These are phyloP conservation scores for Sarcophaga carnaria DNA, from an alignment of 2,888 invertebrate genomes.

Conservation along the genomic window DNA sequence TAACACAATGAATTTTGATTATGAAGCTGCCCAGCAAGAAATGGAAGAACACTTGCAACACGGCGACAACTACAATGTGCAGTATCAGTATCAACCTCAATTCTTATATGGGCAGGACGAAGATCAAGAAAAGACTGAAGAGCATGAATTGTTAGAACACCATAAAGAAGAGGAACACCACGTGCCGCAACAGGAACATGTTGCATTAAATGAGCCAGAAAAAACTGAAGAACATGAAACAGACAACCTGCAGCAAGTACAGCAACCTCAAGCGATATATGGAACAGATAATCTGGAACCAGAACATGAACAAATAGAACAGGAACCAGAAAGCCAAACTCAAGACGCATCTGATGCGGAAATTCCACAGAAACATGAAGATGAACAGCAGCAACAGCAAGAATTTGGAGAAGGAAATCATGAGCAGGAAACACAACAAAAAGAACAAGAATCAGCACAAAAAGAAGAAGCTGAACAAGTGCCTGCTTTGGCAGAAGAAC, in stretches of 20 bases:
- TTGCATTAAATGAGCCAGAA: not conserved
- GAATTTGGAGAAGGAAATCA: not conserved
- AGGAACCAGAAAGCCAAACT: not conserved
- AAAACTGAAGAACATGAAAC: not conserved
- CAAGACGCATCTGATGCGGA: not conserved
- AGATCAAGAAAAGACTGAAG: not conserved
- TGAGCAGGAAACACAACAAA: not conserved
- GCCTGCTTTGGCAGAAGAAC: constrained; percentile 10
- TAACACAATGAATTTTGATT: constrained; percentile 79
- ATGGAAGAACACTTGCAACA: constrained; percentile 37
- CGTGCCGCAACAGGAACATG: not conserved
- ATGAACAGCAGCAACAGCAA: not conserved
- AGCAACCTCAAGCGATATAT: not conserved
- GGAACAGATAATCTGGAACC: constrained; percentile 54
- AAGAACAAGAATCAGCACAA: constrained; percentile 20
- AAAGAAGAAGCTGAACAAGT: constrained; percentile 14
- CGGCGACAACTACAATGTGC: not conserved
- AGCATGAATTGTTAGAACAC: not conserved
- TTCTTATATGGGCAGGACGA: not conserved
- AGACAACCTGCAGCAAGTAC: not conserved
- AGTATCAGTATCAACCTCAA: too few relatives aligned
- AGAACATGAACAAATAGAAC: constrained; percentile 15
- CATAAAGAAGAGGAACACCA: not conserved
- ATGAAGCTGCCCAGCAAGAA: constrained; percentile 72
- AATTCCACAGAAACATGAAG: constrained; percentile 37